Conservation (phyloP, 2,113 vertebrate genomes). For the Melospiza melodia region DNA sequence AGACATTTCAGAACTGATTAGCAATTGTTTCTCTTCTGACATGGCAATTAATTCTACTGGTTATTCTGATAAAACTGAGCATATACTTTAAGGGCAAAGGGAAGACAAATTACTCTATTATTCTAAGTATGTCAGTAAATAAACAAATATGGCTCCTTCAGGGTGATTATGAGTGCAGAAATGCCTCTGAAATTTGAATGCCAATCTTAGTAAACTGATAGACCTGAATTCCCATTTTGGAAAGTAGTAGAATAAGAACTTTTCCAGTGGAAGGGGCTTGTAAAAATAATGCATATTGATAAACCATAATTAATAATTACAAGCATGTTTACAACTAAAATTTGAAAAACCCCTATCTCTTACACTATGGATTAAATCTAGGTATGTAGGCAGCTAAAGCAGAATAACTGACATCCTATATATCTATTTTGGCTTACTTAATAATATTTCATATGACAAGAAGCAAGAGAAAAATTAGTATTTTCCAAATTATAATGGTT, state of each 20-base stretch:
- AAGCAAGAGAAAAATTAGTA: background rate
- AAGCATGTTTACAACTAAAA: background rate
- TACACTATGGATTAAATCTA: background rate
- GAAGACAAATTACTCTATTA: background rate
- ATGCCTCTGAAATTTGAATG: background rate
- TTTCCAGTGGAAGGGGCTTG: accelerated
- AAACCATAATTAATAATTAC: background rate
- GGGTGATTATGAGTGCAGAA: background rate
- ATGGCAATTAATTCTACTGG: background rate
- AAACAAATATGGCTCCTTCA: background rate
- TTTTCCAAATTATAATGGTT: background rate
- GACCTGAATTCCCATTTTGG: background rate
- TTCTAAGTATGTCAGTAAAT: background rate
- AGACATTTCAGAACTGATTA: background rate
- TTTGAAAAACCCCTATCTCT: background rate
- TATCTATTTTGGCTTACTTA: background rate
- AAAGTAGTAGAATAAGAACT: background rate
- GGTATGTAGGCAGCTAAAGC: background rate
- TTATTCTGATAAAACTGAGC: background rate
- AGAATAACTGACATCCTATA: background rate
- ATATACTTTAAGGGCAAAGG: background rate
- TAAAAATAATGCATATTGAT: background rate
- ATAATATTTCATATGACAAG: background rate
- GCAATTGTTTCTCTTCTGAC: background rate
- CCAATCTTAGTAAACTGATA: background rate